Conservation (phyloP, 2,113 vertebrate genomes). For the Lanius ludovicianus region DNA sequence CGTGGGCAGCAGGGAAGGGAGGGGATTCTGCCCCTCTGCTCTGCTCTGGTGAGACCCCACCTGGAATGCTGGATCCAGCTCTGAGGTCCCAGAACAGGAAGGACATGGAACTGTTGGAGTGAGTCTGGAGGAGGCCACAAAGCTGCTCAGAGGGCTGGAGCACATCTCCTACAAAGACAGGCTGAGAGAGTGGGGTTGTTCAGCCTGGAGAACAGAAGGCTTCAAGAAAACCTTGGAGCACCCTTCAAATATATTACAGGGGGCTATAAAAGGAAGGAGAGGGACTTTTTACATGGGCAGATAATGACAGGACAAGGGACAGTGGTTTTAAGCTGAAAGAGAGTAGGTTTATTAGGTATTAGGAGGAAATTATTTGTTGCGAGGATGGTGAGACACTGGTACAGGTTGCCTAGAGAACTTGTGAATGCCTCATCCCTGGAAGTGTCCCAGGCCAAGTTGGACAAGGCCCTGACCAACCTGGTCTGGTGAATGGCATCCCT, state of each 20-base stretch:
- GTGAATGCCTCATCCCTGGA: neutral
- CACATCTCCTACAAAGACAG: neutral
- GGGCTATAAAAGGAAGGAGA: neutral
- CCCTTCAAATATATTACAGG: neutral
- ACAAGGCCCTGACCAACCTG: neutral
- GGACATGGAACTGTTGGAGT: neutral
- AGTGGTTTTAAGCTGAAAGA: neutral
- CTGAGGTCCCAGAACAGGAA: neutral
- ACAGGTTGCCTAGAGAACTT: neutral
- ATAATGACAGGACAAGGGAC: neutral
- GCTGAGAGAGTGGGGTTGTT: neutral
- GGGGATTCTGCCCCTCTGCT: neutral
- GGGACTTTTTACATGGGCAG: neutral
- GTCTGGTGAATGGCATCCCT: neutral
- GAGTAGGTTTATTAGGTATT: neutral
- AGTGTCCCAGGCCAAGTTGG: neutral
- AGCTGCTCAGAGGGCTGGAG: neutral
- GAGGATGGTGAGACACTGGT: neutral
- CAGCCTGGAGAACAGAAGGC: neutral
- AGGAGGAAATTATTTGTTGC: neutral
- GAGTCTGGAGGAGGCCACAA: neutral
- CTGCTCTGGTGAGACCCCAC: neutral
- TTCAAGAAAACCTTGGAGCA: neutral
- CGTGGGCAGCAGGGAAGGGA: rapidly evolving
- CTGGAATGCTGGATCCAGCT: neutral